These are phyloP conservation scores for Lycaon pictus DNA, from an alignment of 2,113 vertebrate species.

Conservation along the genomic window DNA sequence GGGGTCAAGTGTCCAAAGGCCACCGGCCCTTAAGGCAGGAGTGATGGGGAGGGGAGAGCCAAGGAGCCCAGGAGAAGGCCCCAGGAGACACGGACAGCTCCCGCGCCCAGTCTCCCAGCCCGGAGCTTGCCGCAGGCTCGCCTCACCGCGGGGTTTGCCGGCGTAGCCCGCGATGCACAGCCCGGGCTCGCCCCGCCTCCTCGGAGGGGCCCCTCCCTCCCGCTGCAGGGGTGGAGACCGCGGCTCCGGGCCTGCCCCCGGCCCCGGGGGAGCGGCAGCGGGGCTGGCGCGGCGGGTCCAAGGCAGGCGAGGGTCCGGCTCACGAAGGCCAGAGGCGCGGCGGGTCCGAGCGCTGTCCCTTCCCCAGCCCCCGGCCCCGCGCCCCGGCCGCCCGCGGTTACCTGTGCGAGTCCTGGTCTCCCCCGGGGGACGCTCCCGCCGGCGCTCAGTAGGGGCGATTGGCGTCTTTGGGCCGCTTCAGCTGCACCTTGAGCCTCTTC, in stretches of 20 bases:
- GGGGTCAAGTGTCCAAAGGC: neutral
- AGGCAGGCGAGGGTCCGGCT: slow-evolving; percentile 55
- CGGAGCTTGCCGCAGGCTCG: slow-evolving; percentile 4
- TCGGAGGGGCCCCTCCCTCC: neutral
- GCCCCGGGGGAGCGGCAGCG: neutral
- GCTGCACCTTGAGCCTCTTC: slow-evolving; percentile 99
- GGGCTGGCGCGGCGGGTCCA: slow-evolving; percentile 76
- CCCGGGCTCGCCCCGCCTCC: neutral
- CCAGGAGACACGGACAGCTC: neutral
- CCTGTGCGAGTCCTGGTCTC: slow-evolving; percentile 91
- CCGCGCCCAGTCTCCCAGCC: neutral
- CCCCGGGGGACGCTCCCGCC: slow-evolving; percentile 84
- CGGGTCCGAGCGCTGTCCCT: slow-evolving; percentile 74
- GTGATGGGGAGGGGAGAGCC: neutral
- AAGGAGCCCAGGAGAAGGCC: neutral
- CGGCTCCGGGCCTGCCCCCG: slow-evolving; percentile 37
- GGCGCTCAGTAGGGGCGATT: slow-evolving; percentile 97
- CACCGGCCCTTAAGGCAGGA: neutral
- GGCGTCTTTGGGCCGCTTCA: slow-evolving; percentile 99
- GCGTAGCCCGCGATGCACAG: neutral
- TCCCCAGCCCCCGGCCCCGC: slow-evolving; percentile 65
- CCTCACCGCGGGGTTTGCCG: neutral
- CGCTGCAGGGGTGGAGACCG: neutral
- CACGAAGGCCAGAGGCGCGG: slow-evolving; percentile 64
- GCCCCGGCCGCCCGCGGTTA: slow-evolving; percentile 82